Evolutionary conservation across 2,888 invertebrate genomes (phyloP).

Genomic region (Drepanosiphum platanoidis): DNA sequence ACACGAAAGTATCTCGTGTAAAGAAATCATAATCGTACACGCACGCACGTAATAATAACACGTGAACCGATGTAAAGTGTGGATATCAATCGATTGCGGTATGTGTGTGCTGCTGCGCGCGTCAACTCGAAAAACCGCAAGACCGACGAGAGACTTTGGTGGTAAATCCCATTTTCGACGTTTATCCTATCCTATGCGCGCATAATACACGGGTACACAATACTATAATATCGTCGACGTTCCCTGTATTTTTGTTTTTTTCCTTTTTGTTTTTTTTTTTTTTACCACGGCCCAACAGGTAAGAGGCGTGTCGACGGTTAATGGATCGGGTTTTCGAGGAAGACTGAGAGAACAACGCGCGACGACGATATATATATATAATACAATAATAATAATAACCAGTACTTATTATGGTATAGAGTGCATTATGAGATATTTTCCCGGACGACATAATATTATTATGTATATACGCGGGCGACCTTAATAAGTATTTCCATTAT

Average conservation of each 20-base stretch:
- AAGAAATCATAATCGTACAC: background rate
- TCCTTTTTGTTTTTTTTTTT: conserved; percentile 43
- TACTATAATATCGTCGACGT: background rate
- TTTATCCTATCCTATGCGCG: conserved; percentile 36
- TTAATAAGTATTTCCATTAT: conserved; percentile 60
- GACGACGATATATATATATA: conserved; percentile 2
- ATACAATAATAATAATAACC: conserved; percentile 58
- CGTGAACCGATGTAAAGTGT: background rate
- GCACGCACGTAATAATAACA: background rate
- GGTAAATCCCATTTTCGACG: conserved; percentile 58
- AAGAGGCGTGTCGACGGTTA: conserved; percentile 59
- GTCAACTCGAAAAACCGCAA: conserved; percentile 52
- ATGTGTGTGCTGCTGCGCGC: background rate
- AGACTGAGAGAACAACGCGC: conserved; percentile 34
- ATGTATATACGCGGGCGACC: background rate
- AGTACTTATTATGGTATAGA: conserved; percentile 48
- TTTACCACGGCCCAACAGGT: conserved; percentile 38
- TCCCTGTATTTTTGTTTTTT: conserved; percentile 14
- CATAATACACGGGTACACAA: background rate
- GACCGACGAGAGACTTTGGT: background rate
- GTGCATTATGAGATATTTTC: conserved; percentile 61
- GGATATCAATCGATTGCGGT: conserved; percentile 55
- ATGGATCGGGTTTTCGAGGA: conserved; percentile 59
- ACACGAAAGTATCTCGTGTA: no score
- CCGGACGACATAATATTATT: conserved; percentile 37